These are phyloP conservation scores for Etheostoma spectabile DNA, from an alignment of 2,113 vertebrate species.

Conservation along the genomic window DNA sequence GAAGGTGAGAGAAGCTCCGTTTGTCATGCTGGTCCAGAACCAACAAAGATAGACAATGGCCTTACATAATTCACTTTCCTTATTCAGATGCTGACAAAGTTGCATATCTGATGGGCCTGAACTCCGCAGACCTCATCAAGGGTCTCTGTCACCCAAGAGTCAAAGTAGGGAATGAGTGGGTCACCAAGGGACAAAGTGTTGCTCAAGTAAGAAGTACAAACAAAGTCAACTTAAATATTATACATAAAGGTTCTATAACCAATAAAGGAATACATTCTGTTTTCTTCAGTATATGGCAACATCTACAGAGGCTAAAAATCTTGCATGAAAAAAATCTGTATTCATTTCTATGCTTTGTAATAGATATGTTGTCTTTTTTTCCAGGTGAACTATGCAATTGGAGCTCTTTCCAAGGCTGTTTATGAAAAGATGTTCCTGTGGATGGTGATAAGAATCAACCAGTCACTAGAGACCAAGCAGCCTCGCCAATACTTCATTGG, in stretches of 20 bases:
- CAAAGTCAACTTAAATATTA: background rate
- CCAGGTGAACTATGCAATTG: constrained; percentile 77
- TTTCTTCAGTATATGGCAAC: background rate
- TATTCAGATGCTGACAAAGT: constrained; percentile 89
- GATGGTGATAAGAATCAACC: constrained; percentile 86
- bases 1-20: constrained; percentile 81
- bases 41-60: background rate
- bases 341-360: background rate
- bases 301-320: background rate
- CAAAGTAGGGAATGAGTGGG: constrained; percentile 93
- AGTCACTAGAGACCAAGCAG: constrained; percentile 83
- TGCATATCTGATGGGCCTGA: constrained; percentile 90
- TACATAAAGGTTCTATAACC: background rate
- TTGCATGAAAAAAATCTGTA: background rate
- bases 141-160: constrained; percentile 90
- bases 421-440: constrained; percentile 86
- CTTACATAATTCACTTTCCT: background rate
- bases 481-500: constrained; percentile 85
- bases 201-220: constrained; percentile 84
- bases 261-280: background rate
- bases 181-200: constrained; percentile 93
- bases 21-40: background rate
- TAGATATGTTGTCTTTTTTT: too few species aligned
- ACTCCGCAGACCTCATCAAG: constrained; percentile 92
- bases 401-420: constrained; percentile 82